Percentiles rank a stretch among this genome's conserved stretches.
phyloP scores from a whole-genome alignment of 2,113 vertebrate genomes.

The Toxotes jaculatrix region DNA sequence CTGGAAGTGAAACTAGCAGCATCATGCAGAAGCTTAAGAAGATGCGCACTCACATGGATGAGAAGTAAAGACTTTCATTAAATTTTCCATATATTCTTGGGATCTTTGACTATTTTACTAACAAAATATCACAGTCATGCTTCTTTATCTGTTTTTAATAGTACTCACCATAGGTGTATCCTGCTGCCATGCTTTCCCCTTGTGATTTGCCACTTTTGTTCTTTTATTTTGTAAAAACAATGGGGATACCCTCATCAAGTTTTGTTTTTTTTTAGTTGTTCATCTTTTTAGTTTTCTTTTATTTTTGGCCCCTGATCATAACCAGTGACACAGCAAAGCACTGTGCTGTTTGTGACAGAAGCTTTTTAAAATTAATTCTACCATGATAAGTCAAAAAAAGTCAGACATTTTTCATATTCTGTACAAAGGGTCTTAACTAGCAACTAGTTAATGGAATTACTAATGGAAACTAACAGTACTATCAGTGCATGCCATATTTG shows the following conservation, averaged over 20 bases:
- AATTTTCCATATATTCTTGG: background rate
- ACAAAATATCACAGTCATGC: background rate
- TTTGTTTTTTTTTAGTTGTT: background rate
- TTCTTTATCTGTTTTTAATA: background rate
- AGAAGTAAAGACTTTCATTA: constrained; percentile 89
- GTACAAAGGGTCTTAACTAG: background rate
- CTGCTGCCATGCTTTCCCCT: constrained; percentile 6
- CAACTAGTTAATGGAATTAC: background rate
- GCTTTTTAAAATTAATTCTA: background rate
- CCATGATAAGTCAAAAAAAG: background rate
- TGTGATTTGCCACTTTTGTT: constrained; percentile 11
- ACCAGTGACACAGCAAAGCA: background rate
- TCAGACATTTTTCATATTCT: background rate
- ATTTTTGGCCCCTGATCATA: constrained; percentile 3
- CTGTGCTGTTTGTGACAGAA: background rate
- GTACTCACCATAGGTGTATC: background rate
- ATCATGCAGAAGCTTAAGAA: constrained; percentile 99
- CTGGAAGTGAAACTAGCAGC: constrained; percentile 97
- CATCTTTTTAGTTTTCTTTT: background rate
- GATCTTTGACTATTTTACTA: background rate
- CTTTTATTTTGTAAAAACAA: background rate
- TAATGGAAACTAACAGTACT: background rate
- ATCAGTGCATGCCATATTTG: background rate
- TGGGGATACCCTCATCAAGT: background rate
- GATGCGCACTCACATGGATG: constrained; percentile 97